phyloP scores from a whole-genome alignment of 2,113 vertebrate genomes.

The Platichthys stellatus region DNA sequence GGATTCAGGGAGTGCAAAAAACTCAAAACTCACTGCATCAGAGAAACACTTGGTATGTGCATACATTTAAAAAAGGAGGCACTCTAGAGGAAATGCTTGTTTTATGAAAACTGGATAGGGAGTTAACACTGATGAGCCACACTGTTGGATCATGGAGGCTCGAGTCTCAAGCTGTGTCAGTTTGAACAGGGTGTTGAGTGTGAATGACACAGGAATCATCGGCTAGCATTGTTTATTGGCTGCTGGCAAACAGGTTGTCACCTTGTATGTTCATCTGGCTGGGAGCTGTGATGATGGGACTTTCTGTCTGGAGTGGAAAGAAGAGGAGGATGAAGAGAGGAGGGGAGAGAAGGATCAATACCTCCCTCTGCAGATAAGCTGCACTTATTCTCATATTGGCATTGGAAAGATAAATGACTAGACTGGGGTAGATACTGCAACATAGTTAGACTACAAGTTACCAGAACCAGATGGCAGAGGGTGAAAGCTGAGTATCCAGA shows the following conservation, averaged over 20 bases:
- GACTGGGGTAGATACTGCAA: conserved; percentile 7
- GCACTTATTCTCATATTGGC: conserved; percentile 29
- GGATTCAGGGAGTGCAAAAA: conserved; percentile 6
- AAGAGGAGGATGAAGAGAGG: conserved; percentile 10
- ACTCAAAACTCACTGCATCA: conserved; percentile 17
- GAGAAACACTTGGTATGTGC: conserved; percentile 7
- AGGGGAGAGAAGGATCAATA: conserved; percentile 62
- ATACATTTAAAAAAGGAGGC: neutral
- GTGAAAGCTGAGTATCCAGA: too few relatives aligned
- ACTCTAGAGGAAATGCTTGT: neutral
- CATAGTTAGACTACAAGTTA: conserved; percentile 8
- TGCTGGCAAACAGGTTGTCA: conserved; percentile 29
- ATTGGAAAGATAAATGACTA: conserved; percentile 62
- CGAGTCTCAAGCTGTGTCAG: neutral
- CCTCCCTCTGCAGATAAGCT: conserved; percentile 27
- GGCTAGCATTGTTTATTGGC: conserved; percentile 18
- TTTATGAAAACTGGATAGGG: neutral
- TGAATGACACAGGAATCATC: conserved; percentile 20
- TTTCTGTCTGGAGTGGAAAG: neutral
- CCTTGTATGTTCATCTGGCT: conserved; percentile 28
- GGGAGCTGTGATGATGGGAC: conserved; percentile 3
- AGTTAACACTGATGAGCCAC: conserved; percentile 8
- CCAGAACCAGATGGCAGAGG: neutral
- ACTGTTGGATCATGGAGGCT: neutral
- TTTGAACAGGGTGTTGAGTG: conserved; percentile 11